Evolutionary conservation across 2,888 invertebrate species (phyloP), one percentile per base, ranked within the genome.

Genomic region (Acrobasis repandana): DNA sequence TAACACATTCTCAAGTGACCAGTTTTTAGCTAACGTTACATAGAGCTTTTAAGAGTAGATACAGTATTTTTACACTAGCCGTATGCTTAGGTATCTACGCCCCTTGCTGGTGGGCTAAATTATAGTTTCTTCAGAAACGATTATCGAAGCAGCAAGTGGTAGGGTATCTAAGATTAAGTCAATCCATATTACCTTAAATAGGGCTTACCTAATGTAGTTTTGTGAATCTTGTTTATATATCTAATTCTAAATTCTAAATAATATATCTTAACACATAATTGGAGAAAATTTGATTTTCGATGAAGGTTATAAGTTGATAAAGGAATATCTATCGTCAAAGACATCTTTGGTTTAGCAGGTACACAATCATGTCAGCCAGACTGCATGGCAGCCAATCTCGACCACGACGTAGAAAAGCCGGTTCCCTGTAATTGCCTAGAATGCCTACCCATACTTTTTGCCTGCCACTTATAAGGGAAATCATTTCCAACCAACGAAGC

Each of bases 1-100:
- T 79, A 80, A 84, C 83, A 75, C 77, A 82, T 77, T 77, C 78
- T 68, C 67, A 65, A 65, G 72, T 76, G 77, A 80, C 56, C 56
- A 56, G 18, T 56, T 56, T 38, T 15, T 10, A 54, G n/a, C 11
- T 16, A 11, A 36, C 14, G n/a, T 51, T 28, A 46, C 46, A 46
- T 20, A 33, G 43, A 33, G 8, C 36, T 52, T 9, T 11, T 4
- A 1, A 15, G 34, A n/a, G 11, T 52, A 52, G 52, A 52, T 49
- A 2, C 14, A 0, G 18, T 49, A 49, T 9, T 2, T 49, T 9
- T 2, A 36, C 6, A 10, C 36, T 36, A 10, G 20, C 20, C 20
- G 2, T 20, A 20, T 20, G 20, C 4, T 20, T 20, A 20, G 4
- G 20, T 3, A 20, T 20, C 20, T 3, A 2, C 20, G 20, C 20